These are phyloP conservation scores for Turritopsis rubra DNA, from an alignment of 30 jellyfish, hydroid and myxozoan genomes.

Conservation along the genomic window DNA sequence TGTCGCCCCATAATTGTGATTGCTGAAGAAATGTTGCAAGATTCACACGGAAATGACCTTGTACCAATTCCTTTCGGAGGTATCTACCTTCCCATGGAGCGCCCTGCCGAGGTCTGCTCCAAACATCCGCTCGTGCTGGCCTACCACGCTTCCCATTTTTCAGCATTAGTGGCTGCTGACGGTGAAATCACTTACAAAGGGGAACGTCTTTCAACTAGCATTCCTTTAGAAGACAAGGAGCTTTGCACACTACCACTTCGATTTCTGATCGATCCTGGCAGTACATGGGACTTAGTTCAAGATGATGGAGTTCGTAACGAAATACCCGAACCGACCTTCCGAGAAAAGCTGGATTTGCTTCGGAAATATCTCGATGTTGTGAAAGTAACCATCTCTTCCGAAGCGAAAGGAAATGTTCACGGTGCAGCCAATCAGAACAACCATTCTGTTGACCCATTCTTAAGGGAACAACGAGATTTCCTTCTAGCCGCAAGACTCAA, in stretches of 20 bases:
- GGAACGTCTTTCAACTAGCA: constrained; percentile 38
- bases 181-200: constrained; percentile 50
- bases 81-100: constrained; percentile 66
- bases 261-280: constrained; percentile 66
- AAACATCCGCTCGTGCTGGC: constrained; percentile 82
- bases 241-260: constrained; percentile 47
- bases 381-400: constrained; percentile 20
- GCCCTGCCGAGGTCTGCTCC: constrained; percentile 45
- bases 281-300: constrained; percentile 38
- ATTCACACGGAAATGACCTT: constrained; percentile 60
- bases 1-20: constrained; percentile 79
- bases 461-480: not conserved
- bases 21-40: constrained; percentile 72
- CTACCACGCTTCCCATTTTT: constrained; percentile 82
- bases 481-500: constrained; percentile 54
- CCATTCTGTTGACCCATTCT: not conserved
- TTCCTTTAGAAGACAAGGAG: constrained; percentile 41
- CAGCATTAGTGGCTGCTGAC: constrained; percentile 88
- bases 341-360: constrained; percentile 34
- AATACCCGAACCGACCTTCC: constrained; percentile 37
- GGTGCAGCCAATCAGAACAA: not conserved
- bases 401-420: not conserved
- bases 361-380: constrained; percentile 53
- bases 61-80: constrained; percentile 89
- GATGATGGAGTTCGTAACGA: constrained; percentile 49